Conservation (phyloP, 2,888 invertebrate genomes). For the Chymomyza caudatula region DNA sequence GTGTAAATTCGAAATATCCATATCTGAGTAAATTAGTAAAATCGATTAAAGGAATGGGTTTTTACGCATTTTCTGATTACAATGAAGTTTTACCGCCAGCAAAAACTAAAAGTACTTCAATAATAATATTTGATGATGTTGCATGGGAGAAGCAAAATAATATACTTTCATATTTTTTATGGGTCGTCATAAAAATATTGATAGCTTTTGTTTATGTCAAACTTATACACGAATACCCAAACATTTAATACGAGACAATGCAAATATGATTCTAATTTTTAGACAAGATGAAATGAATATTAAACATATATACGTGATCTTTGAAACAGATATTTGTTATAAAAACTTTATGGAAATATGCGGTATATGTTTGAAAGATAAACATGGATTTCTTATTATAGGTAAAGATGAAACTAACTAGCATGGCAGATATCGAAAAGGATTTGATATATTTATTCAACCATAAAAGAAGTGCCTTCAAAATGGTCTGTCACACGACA, state of each 20-base stretch:
- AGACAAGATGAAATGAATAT: slow-evolving; percentile 72
- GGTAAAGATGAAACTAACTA: slow-evolving; percentile 56
- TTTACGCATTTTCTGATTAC: slow-evolving; percentile 32
- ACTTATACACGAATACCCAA: slow-evolving; percentile 55
- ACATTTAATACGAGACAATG: slow-evolving; percentile 71
- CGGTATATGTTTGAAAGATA: slow-evolving; percentile 17
- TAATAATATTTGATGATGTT: slow-evolving; percentile 76
- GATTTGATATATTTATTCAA: slow-evolving; percentile 50
- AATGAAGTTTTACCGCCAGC: slow-evolving; percentile 23
- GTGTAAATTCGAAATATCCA: slow-evolving; percentile 55
- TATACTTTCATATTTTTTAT: neutral
- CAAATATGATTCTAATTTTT: slow-evolving; percentile 71
- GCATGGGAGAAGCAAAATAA: slow-evolving; percentile 28
- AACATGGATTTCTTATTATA: slow-evolving; percentile 63
- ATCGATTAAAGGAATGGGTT: slow-evolving; percentile 29
- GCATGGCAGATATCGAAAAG: slow-evolving; percentile 64
- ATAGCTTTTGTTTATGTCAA: neutral
- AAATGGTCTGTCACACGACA: too few species aligned
- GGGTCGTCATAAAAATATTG: neutral
- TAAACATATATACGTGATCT: slow-evolving; percentile 29
- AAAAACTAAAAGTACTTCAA: slow-evolving; percentile 54
- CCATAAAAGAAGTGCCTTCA: slow-evolving; percentile 7
- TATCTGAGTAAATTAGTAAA: slow-evolving; percentile 41
- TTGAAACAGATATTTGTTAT: slow-evolving; percentile 16
- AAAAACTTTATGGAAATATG: slow-evolving; percentile 16